Conservation (phyloP, 2,113 vertebrate species). For the Cottus gobio region DNA sequence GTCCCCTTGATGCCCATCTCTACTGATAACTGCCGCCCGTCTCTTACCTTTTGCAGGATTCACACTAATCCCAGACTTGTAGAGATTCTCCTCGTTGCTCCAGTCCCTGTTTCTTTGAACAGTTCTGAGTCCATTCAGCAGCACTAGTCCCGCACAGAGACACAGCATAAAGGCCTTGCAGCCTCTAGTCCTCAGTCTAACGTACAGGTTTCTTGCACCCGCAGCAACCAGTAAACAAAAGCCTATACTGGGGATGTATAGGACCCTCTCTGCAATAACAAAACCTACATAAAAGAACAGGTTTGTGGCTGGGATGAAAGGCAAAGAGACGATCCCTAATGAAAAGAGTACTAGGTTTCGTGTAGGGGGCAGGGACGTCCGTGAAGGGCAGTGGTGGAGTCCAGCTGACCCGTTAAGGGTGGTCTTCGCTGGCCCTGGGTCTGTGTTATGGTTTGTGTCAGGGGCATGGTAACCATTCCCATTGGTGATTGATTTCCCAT, state of each 20-base stretch:
- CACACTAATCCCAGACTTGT: slow-evolving; percentile 97
- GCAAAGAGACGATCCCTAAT: slow-evolving; percentile 90
- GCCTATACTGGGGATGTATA: slow-evolving; percentile 99
- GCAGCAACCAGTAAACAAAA: slow-evolving; percentile 95
- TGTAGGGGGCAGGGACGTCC: slow-evolving; percentile 88
- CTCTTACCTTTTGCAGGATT: slow-evolving; percentile 99
- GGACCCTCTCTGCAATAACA: slow-evolving; percentile 97
- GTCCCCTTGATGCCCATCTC: not conserved
- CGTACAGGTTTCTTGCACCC: slow-evolving; percentile 89
- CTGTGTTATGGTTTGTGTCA: slow-evolving; percentile 86
- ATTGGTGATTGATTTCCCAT: slow-evolving; percentile 91
- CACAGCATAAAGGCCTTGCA: slow-evolving; percentile 88
- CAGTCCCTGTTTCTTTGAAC: slow-evolving; percentile 95
- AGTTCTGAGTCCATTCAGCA: slow-evolving; percentile 94
- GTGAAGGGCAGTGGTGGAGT: slow-evolving; percentile 76
- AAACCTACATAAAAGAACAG: slow-evolving; percentile 99
- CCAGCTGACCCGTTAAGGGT: slow-evolving; percentile 63
- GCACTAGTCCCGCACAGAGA: slow-evolving; percentile 88
- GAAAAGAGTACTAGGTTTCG: slow-evolving; percentile 93
- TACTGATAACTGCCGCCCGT: not conserved
- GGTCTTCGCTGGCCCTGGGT: slow-evolving; percentile 61
- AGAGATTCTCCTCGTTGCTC: slow-evolving; percentile 98
- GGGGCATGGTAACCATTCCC: slow-evolving; percentile 89
- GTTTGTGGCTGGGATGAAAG: slow-evolving; percentile 97
- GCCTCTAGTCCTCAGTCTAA: slow-evolving; percentile 89